Evolutionary conservation across 2,113 vertebrate genomes (phyloP), one percentile per base, ranked within the genome.

Genomic region (Alligator sinensis): DNA sequence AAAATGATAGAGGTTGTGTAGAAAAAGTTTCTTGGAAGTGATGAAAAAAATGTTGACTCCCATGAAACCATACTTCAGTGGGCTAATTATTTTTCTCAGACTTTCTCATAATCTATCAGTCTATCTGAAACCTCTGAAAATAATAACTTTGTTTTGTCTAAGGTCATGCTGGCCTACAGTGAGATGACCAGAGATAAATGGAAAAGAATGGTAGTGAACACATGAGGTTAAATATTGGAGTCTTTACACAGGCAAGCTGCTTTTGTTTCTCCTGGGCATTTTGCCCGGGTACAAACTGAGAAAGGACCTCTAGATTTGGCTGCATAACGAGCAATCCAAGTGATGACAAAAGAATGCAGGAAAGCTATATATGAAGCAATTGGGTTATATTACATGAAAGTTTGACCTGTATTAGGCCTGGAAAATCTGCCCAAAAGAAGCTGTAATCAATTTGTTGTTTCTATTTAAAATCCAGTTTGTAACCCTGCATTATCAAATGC

Each of bases 11-110:
- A 14, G 47, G 7, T 27, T 28, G 1, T 64, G 63, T 64, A 12
- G 6, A 15, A 64, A 64, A 64, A 27, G 27, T 64, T 64, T 25
- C 27, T 64, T 64, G 63, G 12, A 27, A 64, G 64, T 66, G 64
- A 66, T 28, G 62, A 80, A 81, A 79, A 38, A 75, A 54, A 2
- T 9, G 2, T 10, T 6, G 25, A 1, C 54, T 75, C 60, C 60
- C 0, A 0, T n/a, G 77, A 86, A 86, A 1, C 30, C 2, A 2
- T 47, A 14, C 6, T 82, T 82, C 1, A 80, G 5, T 6, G 30
- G 80, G 76, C 30, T n/a, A 17, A 59, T 24, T 79, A 0, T 24
- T 82, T 18, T 66, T 77, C 59, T 87, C 3, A 11, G n/a, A 82
- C 9, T 75, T 81, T 1, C 13, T 76, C 80, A 61, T 13, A 18